These are phyloP conservation scores for Pseudococcus longispinus DNA, from an alignment of 2,888 invertebrate species.

Conservation along the genomic window DNA sequence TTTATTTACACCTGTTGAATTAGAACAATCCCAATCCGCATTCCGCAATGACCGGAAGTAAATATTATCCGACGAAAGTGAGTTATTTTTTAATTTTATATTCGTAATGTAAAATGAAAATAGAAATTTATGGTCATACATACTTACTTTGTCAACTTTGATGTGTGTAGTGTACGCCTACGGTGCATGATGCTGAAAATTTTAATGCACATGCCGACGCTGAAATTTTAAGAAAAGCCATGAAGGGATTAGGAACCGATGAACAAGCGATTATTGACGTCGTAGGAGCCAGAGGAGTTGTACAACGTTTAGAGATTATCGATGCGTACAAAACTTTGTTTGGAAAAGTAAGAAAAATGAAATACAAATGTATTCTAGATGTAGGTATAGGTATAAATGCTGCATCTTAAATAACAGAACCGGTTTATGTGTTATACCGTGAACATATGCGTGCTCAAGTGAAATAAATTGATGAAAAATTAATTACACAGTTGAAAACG, in stretches of 20 bases:
- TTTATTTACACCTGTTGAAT: background rate
- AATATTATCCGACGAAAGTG: slow-evolving; percentile 39
- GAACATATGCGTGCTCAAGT: background rate
- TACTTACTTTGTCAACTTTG: background rate
- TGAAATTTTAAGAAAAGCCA: slow-evolving; percentile 82
- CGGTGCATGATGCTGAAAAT: slow-evolving; percentile 84
- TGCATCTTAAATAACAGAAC: background rate
- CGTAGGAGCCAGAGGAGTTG: slow-evolving; percentile 85
- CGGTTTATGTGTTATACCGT: background rate
- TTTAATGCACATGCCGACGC: slow-evolving; percentile 88
- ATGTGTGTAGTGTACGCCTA: slow-evolving; percentile 77
- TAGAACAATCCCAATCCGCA: background rate
- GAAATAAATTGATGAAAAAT: slow-evolving; percentile 21
- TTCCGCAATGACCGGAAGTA: slow-evolving; percentile 24
- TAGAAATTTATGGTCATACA: background rate
- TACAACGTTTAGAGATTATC: slow-evolving; percentile 88
- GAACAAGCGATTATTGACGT: slow-evolving; percentile 91
- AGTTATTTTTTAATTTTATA: background rate
- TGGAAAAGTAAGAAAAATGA: slow-evolving; percentile 74
- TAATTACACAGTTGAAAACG: background rate
- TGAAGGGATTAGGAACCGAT: slow-evolving; percentile 93
- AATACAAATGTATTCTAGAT: background rate
- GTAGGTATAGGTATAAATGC: background rate
- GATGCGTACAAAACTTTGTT: slow-evolving; percentile 90
- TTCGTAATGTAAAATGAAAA: background rate